Conservation (phyloP, 2,797 vertebrate genomes). For the Clamator glandarius region DNA sequence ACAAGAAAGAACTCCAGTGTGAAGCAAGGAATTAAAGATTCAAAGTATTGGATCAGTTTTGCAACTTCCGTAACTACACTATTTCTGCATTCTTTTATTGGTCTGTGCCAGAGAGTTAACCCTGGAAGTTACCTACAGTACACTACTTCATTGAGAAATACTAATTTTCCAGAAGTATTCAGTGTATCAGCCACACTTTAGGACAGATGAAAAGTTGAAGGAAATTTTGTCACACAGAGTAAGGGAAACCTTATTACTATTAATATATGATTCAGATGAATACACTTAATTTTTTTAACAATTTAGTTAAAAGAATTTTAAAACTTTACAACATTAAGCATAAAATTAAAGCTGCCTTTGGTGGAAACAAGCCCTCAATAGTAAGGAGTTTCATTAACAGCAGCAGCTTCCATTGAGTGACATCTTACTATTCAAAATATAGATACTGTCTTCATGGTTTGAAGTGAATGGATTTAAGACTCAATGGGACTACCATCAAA, state of each 20-base stretch:
- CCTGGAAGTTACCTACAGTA: background rate
- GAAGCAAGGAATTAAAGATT: slow-evolving; percentile 35
- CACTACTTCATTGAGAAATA: background rate
- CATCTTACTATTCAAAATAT: background rate
- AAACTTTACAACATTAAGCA: background rate
- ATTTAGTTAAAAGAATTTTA: background rate
- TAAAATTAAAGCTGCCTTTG: background rate
- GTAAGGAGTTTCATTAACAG: background rate
- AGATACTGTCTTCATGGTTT: background rate
- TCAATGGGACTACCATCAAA: background rate
- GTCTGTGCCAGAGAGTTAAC: background rate
- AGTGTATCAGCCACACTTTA: rapidly evolving
- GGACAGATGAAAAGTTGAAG: background rate
- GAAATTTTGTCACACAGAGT: background rate
- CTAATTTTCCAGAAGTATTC: background rate
- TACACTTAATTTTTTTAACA: background rate
- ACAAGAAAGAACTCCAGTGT: background rate
- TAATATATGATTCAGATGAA: rapidly evolving
- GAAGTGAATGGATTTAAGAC: background rate
- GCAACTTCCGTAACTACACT: background rate
- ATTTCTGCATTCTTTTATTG: background rate
- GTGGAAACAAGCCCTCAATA: background rate
- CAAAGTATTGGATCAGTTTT: background rate
- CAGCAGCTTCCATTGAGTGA: background rate
- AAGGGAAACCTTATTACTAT: background rate